Evolutionary conservation across 2,797 vertebrate species (phyloP).

Genomic region (Chanos chanos): DNA sequence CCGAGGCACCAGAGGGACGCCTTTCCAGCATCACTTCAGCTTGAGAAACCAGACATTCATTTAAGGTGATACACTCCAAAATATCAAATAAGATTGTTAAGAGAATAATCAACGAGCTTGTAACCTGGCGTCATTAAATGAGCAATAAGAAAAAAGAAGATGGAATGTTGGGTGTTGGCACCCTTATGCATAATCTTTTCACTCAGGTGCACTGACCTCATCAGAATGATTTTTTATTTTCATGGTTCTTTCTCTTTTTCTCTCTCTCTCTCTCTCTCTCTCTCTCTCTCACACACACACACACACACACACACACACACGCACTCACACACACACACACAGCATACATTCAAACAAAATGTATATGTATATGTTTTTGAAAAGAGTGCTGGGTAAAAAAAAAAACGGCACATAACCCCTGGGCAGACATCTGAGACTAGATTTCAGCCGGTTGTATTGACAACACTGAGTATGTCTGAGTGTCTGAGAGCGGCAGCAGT

Average conservation of each 20-base stretch:
- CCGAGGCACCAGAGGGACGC: conserved; percentile 27
- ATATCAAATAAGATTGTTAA: conserved; percentile 32
- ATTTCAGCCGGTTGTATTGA: conserved; percentile 26
- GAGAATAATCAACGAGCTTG: conserved; percentile 16
- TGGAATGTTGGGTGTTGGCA: background rate
- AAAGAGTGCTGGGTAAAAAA: background rate
- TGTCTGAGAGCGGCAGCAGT: conserved; percentile 54
- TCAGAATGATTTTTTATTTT: no score
- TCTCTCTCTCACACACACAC: background rate
- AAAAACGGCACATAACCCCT: background rate
- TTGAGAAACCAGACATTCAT: conserved; percentile 34
- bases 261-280: no score
- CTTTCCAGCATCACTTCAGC: conserved; percentile 31
- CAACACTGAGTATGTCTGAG: conserved; percentile 37
- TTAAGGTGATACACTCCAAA: conserved; percentile 37
- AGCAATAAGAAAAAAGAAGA: background rate
- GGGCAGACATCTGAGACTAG: conserved; percentile 15
- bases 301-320: background rate
- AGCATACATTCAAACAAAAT: background rate
- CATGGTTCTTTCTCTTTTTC: no score
- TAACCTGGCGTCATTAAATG: conserved; percentile 7
- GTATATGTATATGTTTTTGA: background rate
- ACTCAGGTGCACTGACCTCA: no score
- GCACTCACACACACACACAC: background rate
- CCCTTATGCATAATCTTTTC: no score